Base-by-base conservation (phyloP, 2,888 invertebrate species). In the Proisotoma minuta region DNA sequence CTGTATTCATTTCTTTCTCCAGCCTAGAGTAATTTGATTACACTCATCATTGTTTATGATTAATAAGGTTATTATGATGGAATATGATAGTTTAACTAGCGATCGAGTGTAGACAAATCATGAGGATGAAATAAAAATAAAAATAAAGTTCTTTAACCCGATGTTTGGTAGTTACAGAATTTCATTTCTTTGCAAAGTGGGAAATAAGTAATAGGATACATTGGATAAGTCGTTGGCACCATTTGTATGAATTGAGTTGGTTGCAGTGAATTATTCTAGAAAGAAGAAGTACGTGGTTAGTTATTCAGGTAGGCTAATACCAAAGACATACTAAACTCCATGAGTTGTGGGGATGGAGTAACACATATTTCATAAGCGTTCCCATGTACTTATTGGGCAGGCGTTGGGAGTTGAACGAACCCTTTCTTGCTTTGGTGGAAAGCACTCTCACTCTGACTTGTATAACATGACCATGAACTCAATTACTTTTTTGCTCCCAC, bases 381-480 rank as follows among this genome's bases (percentile, higher is more conserved):
- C 34, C 34, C 34, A 34, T 8, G 23, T 15, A 34, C 34, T 43
- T 5, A 20, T 43, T 15, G 18, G 43, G 5, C 15, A 43, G 20
- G 43, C 18, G 43, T 43, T 43, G 43, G n/a, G 28, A 27, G 56
- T 56, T 56, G 56, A 56, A 56, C 40, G 56, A 56, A 56, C 56
- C 27, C 43, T 5, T n/a, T n/a, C n/a, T n/a, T n/a, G n/a, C n/a
- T n/a, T 43, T 15, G 18, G 20, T 20, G 43, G 40, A 56, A 56
- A 56, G 54, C 56, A 56, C 43, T 56, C 40, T 43, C 51, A 28
- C 51, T 51, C 43, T 56, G 26, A 15, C 43, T 43, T 40, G 24
- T 56, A 56, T 47, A 56, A 56, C 56, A 26, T 56, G 56, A 56
- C 56, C 56, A 56, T 56, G 56, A 56, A 56, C 56, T 56, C 56